A percentile compares a stretch with the other conserved stretches of the same genome.
Evolutionary conservation across 2,113 vertebrate genomes (phyloP).

Genomic region (Aspiorhynchus laticeps): DNA sequence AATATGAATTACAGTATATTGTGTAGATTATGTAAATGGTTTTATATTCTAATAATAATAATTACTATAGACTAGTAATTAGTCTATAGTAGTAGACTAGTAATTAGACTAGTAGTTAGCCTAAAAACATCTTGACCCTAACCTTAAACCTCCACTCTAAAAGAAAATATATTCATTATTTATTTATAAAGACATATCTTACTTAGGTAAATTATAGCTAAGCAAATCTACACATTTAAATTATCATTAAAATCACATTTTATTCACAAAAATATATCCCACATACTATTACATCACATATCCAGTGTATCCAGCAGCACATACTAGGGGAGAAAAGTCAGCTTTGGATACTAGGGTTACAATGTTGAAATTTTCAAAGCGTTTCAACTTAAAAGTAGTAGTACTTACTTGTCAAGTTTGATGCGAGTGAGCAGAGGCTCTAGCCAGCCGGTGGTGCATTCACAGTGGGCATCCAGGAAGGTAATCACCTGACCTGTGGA

Average conservation of each 20-base stretch:
- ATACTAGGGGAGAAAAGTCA: not conserved
- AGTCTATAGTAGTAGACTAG: not conserved
- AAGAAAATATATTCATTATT: not conserved
- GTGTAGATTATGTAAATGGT: not conserved
- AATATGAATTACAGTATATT: too few species aligned
- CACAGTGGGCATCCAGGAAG: constrained; percentile 97
- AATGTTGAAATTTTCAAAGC: not conserved
- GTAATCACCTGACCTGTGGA: constrained; percentile 98
- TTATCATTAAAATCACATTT: too few species aligned
- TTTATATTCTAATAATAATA: not conserved
- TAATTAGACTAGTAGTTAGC: not conserved
- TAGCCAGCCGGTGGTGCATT: constrained; percentile 96
- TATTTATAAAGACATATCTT: too few species aligned
- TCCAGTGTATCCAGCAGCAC: not conserved
- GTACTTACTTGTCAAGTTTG: constrained; percentile 89
- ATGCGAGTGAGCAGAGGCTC: constrained; percentile 95
- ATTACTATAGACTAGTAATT: not conserved
- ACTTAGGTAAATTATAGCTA: too few species aligned
- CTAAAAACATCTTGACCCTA: not conserved
- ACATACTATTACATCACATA: not conserved
- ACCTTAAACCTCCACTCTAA: not conserved
- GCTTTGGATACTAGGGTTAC: not conserved
- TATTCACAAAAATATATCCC: too few species aligned
- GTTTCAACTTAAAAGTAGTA: not conserved
- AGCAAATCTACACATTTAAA: too few species aligned